These are phyloP conservation scores for Apeltes quadracus DNA, from an alignment of 2,113 vertebrate genomes.

Conservation along the genomic window DNA sequence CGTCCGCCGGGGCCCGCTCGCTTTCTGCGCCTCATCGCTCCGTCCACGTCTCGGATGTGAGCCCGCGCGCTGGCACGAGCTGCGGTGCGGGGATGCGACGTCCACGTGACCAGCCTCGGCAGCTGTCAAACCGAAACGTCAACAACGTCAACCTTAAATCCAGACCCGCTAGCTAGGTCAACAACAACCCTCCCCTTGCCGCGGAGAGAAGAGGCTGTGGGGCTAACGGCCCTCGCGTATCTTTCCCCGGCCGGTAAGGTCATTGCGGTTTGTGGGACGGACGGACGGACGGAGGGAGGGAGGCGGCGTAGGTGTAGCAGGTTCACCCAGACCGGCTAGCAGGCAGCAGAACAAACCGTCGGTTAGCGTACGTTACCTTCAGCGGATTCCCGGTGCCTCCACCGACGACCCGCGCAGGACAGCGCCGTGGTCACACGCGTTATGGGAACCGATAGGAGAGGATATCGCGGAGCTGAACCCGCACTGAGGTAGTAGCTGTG, in stretches of 20 bases:
- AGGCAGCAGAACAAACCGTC: constrained; percentile 29
- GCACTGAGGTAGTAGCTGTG: constrained; percentile 35
- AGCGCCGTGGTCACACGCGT: not conserved
- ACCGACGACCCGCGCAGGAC: constrained; percentile 28
- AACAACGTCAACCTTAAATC: constrained; percentile 53
- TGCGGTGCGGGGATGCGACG: not conserved
- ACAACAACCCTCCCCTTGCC: not conserved
- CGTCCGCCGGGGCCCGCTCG: not conserved
- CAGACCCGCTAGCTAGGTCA: constrained; percentile 40
- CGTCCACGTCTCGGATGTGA: not conserved
- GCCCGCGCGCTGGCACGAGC: not conserved
- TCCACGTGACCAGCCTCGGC: constrained; percentile 5
- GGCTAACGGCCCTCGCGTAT: not conserved
- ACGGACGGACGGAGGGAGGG: not conserved
- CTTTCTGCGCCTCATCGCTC: not conserved
- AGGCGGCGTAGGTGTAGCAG: not conserved
- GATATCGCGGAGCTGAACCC: not conserved
- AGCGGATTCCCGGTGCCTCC: constrained; percentile 42
- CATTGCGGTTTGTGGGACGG: constrained; percentile 40
- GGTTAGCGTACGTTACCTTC: constrained; percentile 61
- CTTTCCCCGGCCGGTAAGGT: constrained; percentile 15
- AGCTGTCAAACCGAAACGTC: constrained; percentile 59
- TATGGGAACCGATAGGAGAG: not conserved
- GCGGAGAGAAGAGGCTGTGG: not conserved
- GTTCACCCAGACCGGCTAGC: constrained; percentile 50